phyloP scores from a whole-genome alignment of 2,113 vertebrate species.

The Callaeas wilsoni region DNA sequence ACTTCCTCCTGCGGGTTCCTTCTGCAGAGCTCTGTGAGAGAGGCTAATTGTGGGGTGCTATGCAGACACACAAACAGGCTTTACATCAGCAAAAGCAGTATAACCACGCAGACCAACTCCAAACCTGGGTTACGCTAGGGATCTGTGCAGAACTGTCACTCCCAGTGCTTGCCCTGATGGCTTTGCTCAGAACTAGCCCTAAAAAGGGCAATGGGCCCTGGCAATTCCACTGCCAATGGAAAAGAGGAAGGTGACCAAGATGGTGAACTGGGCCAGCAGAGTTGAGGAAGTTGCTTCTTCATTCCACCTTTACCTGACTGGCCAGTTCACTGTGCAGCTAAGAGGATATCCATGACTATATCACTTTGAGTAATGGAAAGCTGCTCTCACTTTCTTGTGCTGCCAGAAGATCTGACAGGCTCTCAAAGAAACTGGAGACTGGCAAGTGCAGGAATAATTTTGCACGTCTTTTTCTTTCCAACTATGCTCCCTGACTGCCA shows the following conservation, averaged over 20 bases:
- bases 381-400: not conserved
- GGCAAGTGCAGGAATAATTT: not conserved
- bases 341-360: not conserved
- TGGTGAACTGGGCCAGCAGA: not conserved
- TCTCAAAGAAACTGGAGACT: not conserved
- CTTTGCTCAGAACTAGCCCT: not conserved
- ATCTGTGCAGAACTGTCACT: too few relatives aligned
- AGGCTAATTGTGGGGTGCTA: not conserved
- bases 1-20: not conserved
- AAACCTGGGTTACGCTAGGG: rapidly evolving
- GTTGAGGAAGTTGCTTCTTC: not conserved
- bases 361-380: not conserved
- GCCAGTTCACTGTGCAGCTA: not conserved
- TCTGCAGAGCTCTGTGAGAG: not conserved
- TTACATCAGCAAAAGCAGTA: not conserved
- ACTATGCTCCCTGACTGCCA: not conserved
- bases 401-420: not conserved
- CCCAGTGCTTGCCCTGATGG: not conserved
- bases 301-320: not conserved
- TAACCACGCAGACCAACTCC: not conserved
- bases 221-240: not conserved
- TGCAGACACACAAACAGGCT: not conserved
- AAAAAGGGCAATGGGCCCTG: not conserved
- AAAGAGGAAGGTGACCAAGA: not conserved
- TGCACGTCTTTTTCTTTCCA: not conserved